These are phyloP conservation scores for Nymphalis c-album DNA, from an alignment of 2,888 invertebrate genomes.

Conservation along the genomic window DNA sequence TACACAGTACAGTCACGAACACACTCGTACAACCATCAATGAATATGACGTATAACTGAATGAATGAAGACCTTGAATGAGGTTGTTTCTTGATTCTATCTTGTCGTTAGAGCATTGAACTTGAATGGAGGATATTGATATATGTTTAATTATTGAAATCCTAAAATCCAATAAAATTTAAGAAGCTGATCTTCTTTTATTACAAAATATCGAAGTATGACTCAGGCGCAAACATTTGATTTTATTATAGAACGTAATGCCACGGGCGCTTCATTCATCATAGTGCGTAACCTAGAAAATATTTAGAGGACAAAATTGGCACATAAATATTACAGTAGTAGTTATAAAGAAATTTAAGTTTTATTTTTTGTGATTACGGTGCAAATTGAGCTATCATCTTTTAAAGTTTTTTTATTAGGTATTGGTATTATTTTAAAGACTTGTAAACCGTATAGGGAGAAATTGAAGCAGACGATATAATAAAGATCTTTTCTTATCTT, in stretches of 20 bases:
- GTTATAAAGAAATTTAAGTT: too few species aligned
- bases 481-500: too few species aligned
- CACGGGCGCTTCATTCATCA: constrained; percentile 30
- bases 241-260: constrained; percentile 17
- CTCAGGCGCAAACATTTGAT: constrained; percentile 20
- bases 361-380: too few species aligned
- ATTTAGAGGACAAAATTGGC: constrained; percentile 31
- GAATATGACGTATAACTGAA: constrained; percentile 63
- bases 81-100: constrained; percentile 57
- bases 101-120: constrained; percentile 64
- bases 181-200: constrained; percentile 1
- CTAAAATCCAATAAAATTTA: constrained; percentile 14
- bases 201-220: constrained; percentile 9
- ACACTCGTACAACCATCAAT: constrained; percentile 60
- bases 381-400: too few species aligned
- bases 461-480: too few species aligned
- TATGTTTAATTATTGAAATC: constrained; percentile 24
- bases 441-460: too few species aligned
- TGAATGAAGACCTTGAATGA: constrained; percentile 68
- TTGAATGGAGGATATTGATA: constrained; percentile 43
- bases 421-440: too few species aligned
- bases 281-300: constrained; percentile 42
- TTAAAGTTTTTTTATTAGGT: too few species aligned
- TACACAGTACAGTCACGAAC: constrained; percentile 46
- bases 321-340: too few species aligned